Evolutionary conservation across 1,140 invertebrate species (phyloP), one percentile per base, ranked within the genome.

Genomic region (Gryllus bimaculatus): DNA sequence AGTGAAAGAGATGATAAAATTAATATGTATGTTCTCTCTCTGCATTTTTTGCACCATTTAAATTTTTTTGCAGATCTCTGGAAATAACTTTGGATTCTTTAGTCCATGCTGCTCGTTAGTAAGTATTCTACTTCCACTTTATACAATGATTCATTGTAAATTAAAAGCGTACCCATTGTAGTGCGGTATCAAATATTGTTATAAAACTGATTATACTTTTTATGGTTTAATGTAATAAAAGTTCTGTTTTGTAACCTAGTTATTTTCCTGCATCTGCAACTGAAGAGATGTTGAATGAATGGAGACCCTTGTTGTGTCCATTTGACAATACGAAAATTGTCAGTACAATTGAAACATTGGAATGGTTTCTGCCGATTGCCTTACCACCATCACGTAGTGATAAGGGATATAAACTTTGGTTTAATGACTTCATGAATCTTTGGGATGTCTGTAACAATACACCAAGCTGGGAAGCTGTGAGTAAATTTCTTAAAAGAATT

Each of bases 251-350:
- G 10, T 54, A 20, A 66, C 85, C 73, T 83, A 94, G 91, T 66
- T 96, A 95, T 85, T 96, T 96, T 83, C 88, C 91, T 8, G 82
- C 90, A 21, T 85, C 86, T 21, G 91, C 95, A 3, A 97, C 95
- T 0, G 90, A 92, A 85, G 96, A 98, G 87, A 96, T 98, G 83
- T 85, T 98, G 78, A 93, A 94, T 81, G 92, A 95, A 85, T 90
- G 95, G 82, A 87, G 93, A 78, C 95, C 96, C 18, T 87, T 89
- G 79, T 83, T 96, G 82, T 93, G 92, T 86, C 90, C 94, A 79
- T 86, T 94, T 85, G 91, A 92, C 82, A 81, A 80, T 81, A 79
- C 84, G 79, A 87, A 89, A 82, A 90, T 93, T 85, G 81, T 87
- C 54, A 84, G 88, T 81, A 89, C 89, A 7, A 86, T 96, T 78